Evolutionary conservation across 1,140 invertebrate genomes (phyloP).

Genomic region (Prorops nasuta): DNA sequence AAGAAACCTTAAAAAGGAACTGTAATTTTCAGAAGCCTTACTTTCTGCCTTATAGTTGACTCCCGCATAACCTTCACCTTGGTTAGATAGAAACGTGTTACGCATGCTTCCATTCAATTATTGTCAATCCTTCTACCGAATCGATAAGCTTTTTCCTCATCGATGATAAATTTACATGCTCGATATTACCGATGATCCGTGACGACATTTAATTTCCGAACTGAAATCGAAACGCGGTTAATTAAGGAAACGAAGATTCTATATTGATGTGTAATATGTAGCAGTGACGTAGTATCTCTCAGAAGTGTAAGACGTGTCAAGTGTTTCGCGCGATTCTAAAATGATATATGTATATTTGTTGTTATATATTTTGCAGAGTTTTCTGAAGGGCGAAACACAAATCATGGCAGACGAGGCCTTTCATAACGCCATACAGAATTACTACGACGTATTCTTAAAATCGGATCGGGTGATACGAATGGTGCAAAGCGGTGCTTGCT

Average conservation of each 20-base stretch:
- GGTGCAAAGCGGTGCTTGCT: conserved; percentile 96
- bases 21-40: conserved; percentile 33
- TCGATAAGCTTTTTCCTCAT: no score
- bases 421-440: conserved; percentile 97
- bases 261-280: no score
- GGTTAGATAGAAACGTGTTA: background rate
- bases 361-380: conserved; percentile 72
- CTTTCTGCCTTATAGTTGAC: conserved; percentile 11
- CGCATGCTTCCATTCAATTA: background rate
- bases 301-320: no score
- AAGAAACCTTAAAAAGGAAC: conserved; percentile 28
- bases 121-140: background rate
- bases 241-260: no score
- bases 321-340: no score
- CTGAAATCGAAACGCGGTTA: no score
- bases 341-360: no score
- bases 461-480: conserved; percentile 93
- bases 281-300: no score
- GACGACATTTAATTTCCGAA: no score
- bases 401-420: conserved; percentile 99
- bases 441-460: conserved; percentile 95
- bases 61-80: conserved; percentile 25
- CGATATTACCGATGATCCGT: no score
- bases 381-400: conserved; percentile 92
- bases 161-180: no score